A percentile compares a stretch with the other conserved stretches of the same genome.
Conservation (phyloP, 2,797 vertebrate species). For the Macropodus opercularis region DNA sequence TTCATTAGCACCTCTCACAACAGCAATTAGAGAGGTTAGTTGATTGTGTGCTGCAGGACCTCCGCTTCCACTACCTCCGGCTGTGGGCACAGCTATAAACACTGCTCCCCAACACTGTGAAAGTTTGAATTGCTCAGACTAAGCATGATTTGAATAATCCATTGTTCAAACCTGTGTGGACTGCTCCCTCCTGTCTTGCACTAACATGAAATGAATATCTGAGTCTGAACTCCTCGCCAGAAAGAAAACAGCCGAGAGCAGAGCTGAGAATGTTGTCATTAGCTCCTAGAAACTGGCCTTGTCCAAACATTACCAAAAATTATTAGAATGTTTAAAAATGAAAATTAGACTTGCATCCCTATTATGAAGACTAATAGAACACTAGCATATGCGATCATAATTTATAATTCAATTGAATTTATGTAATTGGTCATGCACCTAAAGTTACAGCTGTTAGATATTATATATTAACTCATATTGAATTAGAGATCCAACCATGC, state of each 20-base stretch:
- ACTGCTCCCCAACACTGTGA: slow-evolving; percentile 11
- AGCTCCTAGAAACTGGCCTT: neutral
- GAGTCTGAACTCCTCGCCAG: neutral
- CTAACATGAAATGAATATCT: neutral
- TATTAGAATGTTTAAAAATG: too few species aligned
- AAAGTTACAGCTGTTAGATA: too few species aligned
- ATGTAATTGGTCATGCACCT: too few species aligned
- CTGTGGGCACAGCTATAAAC: slow-evolving; percentile 41
- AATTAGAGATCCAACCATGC: too few species aligned
- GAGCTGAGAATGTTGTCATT: neutral
- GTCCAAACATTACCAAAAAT: too few species aligned
- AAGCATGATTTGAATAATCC: neutral
- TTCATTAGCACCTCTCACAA: slow-evolving; percentile 76
- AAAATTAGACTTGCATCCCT: neutral
- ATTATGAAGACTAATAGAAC: neutral
- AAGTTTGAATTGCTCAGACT: too few species aligned
- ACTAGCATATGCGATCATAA: too few species aligned
- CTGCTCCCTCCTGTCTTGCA: neutral
- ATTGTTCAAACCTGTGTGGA: neutral
- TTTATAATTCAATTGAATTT: too few species aligned
- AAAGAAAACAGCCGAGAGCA: neutral
- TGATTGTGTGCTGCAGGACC: slow-evolving; percentile 63
- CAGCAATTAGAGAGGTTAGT: slow-evolving; percentile 66
- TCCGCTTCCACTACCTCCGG: slow-evolving; percentile 33
- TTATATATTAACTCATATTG: too few species aligned